A percentile compares a stretch with the other conserved stretches of the same genome.
These are phyloP conservation scores for Zoanthus sansibaricus DNA, from an alignment of 92 coral and sea anemone species.

Conservation along the genomic window DNA sequence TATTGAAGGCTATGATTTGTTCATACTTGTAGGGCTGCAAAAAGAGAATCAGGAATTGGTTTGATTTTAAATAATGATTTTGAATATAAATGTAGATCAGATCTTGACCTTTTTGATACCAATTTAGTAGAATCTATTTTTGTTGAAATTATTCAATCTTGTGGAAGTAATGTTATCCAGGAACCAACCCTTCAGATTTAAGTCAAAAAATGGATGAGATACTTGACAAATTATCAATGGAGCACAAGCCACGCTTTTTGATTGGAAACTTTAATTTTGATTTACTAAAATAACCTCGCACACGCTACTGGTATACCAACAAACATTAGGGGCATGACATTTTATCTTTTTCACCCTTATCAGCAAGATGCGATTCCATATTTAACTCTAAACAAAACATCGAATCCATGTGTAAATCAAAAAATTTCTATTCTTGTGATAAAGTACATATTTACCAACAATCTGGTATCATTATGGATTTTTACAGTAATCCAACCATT, in stretches of 20 bases:
- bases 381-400: too few species aligned
- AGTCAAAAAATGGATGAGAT: background rate
- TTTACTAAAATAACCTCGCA: background rate
- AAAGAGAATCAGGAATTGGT: background rate
- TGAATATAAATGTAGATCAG: background rate
- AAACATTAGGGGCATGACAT: too few species aligned
- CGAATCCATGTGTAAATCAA: too few species aligned
- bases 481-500: too few species aligned
- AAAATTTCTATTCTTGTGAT: too few species aligned
- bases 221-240: background rate
- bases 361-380: too few species aligned
- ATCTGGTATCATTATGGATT: too few species aligned
- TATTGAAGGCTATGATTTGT: background rate
- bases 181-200: background rate
- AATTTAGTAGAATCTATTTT: background rate
- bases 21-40: background rate
- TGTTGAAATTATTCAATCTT: background rate
- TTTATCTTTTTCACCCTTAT: too few species aligned
- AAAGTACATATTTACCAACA: too few species aligned
- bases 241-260: slow-evolving; percentile 2
- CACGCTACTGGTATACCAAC: too few species aligned
- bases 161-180: background rate
- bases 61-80: background rate
- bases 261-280: background rate
- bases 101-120: background rate